Evolutionary conservation across 23 tunicate species (phyloP).

Genomic region (Styela plicata): DNA sequence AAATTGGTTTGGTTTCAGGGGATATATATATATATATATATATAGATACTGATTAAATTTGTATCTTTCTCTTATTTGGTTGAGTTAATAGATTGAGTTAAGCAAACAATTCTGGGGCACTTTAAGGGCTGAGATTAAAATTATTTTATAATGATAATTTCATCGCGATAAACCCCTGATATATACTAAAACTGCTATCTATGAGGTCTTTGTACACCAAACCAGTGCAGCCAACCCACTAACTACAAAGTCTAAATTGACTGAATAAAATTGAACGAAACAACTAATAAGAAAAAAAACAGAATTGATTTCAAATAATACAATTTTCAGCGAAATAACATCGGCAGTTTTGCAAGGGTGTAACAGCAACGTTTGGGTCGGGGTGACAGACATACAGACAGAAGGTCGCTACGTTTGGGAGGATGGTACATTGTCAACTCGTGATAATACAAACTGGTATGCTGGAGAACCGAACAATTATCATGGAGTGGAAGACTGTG

Average conservation of each 20-base stretch:
- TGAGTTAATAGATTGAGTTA: no score
- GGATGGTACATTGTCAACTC: conserved; percentile 36
- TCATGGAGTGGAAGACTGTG: conserved; percentile 33
- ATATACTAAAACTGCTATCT: background rate
- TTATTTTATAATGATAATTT: background rate
- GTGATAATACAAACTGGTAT: conserved; percentile 44
- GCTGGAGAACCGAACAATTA: conserved; percentile 7
- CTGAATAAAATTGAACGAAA: background rate
- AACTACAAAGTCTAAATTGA: no score
- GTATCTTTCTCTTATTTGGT: no score
- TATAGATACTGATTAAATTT: no score
- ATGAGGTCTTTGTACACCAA: background rate
- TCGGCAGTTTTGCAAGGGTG: conserved; percentile 16
- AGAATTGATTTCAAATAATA: no score
- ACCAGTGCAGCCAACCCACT: background rate
- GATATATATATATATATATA: no score
- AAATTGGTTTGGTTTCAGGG: no score
- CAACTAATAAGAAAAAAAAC: no score
- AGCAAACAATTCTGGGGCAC: no score
- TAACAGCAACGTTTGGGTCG: conserved; percentile 55
- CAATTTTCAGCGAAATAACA: background rate
- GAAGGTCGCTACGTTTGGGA: conserved; percentile 54
- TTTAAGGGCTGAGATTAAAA: no score
- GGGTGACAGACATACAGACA: conserved; percentile 35
- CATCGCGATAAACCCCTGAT: background rate